Evolutionary conservation across 2,888 invertebrate genomes (phyloP), one percentile per base, ranked within the genome.

Genomic region (Lymantria monacha): DNA sequence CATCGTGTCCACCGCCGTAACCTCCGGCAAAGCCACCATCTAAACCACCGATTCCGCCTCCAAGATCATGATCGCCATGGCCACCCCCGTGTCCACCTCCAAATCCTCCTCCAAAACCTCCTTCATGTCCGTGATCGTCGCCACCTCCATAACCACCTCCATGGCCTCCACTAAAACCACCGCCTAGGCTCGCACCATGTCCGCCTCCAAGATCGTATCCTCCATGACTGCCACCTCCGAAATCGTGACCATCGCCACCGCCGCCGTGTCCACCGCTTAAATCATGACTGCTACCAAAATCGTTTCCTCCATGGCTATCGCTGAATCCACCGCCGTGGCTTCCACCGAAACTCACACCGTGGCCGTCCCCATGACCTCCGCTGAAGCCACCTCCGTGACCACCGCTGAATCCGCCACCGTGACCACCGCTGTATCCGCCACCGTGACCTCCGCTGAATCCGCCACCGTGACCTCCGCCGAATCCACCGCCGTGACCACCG

Each of bases 341-440:
- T 15, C 55, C 59, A 15, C 45, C 61, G 58, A n/a, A 7, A n/a
- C 46, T 54, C 11, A 49, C 68, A 11, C 46, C 61, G 38, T 48
- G 67, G 30, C 60, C 66, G 0, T 57, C 62, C 0, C 59, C 57
- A 15, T 51, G 94, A 14, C 94, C 10, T 37, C 85, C 83, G 49
- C 79, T 72, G 94, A 93, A 93, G 15, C 73, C 76, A 5, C 78
- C 81, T 1, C 76, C 83, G 38, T 73, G 79, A 55, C 72, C 50
- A 22, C 50, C 46, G 37, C 51, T 71, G 30, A 88, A 42, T 12
- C 42, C 38, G 3, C 78, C 71, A 11, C 72, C 70, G 52, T 92
- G 82, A 48, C 87, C 81, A 48, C 88, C 69, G 7, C 61, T 61
- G 10, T 56, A 57, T 22, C 70, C 44, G 12, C 74, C 74, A 47